Base-by-base conservation (phyloP, 1,140 invertebrate species). In the Dendrolimus punctatus region DNA sequence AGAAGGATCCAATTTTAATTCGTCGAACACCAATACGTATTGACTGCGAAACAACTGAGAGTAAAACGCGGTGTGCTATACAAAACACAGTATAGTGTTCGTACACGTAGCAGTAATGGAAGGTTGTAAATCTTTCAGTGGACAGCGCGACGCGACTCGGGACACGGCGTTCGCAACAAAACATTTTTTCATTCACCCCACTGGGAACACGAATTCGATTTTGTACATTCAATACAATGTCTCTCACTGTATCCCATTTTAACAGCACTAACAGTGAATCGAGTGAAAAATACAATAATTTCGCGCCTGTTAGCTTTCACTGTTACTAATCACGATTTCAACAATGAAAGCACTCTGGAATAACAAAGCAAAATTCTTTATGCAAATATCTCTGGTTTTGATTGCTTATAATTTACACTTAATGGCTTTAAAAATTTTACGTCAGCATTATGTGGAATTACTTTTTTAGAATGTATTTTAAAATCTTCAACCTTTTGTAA, bases 131-230 rank as follows among this genome's bases (percentile, higher is more conserved):
- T 80, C 77, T 80, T 66, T 64, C 63, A 66, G 61, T 68, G 70
- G 70, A 74, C 76, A 80, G 64, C 62, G 63, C 61, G 63, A 60
- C 64, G 68, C 69, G 57, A 61, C 67, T 60, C 62, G 64, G 66
- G 56, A 59, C 66, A 60, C 66, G 64, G 48, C 57, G 58, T 64
- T 71, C 59, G 55, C 64, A 62, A 68, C 72, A 75, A 73, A 76
- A 74, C 66, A 73, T 79, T 78, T 78, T 80, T 80, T 76, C 73
- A 73, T 78, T 73, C 68, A 65, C 54, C 58, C 73, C 71, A 50
- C 55, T 65, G 68, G 72, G 72, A 72, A 71, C 66, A 66, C 59
- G 60, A 57, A 73, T 76, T 80, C 73, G 71, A 78, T 75, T 78
- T 75, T 66, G 73, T 73, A 71, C 70, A 74, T 77, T 77, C 70